Conservation (phyloP, 2,797 vertebrate genomes). For the Arnoldichthys spilopterus region DNA sequence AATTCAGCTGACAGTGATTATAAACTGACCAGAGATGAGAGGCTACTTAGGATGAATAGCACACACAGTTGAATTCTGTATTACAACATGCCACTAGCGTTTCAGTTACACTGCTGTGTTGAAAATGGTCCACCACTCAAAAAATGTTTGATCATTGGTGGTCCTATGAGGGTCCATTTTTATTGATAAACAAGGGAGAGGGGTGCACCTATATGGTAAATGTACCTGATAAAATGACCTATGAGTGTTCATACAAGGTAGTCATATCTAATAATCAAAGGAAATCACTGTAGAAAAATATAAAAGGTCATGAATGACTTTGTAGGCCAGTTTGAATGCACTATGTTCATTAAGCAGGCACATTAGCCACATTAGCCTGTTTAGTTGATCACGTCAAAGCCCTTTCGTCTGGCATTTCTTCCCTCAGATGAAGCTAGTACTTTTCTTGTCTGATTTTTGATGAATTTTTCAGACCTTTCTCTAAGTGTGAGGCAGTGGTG, state of each 20-base stretch:
- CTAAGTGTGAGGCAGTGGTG: background rate
- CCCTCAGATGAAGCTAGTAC: background rate
- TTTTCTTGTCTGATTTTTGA: slow-evolving; percentile 13
- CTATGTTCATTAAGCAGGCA: background rate
- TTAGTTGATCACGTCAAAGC: background rate
- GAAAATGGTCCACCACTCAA: no score
- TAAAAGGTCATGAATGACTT: background rate
- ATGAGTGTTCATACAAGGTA: background rate
- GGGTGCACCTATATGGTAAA: background rate
- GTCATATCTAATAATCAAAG: background rate
- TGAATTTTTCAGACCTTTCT: background rate
- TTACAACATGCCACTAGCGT: no score
- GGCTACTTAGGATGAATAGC: no score
- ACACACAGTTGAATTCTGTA: no score
- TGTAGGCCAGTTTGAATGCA: background rate
- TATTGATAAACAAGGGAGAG: no score
- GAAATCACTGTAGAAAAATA: background rate
- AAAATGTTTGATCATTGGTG: no score
- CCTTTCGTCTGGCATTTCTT: background rate
- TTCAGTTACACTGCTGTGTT: no score
- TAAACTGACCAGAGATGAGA: no score
- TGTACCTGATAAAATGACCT: background rate
- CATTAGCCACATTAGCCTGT: background rate
- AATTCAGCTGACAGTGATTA: no score
- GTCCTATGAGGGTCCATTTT: no score